Conservation (phyloP, 2,113 vertebrate species). For the Tursiops truncatus region DNA sequence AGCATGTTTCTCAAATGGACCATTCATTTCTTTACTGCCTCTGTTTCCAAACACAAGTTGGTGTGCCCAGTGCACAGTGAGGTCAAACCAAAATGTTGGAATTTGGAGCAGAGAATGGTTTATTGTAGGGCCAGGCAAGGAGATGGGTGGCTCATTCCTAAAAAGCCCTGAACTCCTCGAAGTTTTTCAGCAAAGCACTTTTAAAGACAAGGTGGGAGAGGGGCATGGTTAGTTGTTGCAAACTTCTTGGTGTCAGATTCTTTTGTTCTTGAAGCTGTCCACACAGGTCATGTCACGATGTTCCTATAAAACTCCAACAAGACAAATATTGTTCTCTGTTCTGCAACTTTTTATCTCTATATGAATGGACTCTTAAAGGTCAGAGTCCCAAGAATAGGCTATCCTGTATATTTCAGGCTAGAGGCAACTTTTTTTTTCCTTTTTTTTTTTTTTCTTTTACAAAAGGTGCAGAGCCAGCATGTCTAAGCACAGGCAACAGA, state of each 20-base stretch:
- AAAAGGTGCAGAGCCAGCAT: background rate
- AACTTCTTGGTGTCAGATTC: background rate
- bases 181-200: background rate
- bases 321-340: background rate
- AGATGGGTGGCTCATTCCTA: background rate
- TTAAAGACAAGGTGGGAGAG: background rate
- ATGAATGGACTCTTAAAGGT: background rate
- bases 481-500: background rate
- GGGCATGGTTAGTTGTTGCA: background rate
- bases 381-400: background rate
- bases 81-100: background rate
- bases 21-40: background rate
- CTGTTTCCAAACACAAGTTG: background rate
- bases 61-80: background rate
- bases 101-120: background rate
- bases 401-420: background rate
- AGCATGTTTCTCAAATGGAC: background rate
- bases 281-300: background rate
- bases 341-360: background rate
- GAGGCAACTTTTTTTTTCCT: background rate
- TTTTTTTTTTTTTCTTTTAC: background rate
- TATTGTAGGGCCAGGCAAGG: background rate
- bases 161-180: background rate
- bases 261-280: background rate
- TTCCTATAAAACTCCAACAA: background rate